Conservation (phyloP, 2,797 vertebrate species). For the Silurus lanzhouensis region DNA sequence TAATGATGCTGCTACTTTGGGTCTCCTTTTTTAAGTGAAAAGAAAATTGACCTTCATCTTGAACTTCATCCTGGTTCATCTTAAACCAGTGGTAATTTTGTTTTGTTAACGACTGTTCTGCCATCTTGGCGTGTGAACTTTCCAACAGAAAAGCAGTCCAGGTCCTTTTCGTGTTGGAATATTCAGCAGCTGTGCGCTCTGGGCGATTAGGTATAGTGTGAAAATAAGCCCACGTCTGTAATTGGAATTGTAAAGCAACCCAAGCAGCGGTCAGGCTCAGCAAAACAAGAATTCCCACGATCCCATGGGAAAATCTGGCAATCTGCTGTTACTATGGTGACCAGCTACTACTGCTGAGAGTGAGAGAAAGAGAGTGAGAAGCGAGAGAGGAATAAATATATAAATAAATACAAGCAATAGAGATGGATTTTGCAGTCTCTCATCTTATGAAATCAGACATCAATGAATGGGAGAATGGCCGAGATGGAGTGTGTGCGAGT, state of each 20-base stretch:
- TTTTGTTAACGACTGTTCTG: neutral
- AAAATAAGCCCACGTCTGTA: slow-evolving; percentile 44
- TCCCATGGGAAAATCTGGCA: slow-evolving; percentile 73
- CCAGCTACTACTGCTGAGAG: slow-evolving; percentile 78
- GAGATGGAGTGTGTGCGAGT: slow-evolving; percentile 16
- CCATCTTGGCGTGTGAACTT: slow-evolving; percentile 22
- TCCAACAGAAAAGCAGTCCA: neutral
- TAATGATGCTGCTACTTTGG: too few relatives aligned
- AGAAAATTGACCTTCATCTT: too few relatives aligned
- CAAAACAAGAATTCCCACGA: slow-evolving; percentile 77
- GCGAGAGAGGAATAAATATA: slow-evolving; percentile 23
- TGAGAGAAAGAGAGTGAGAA: slow-evolving; percentile 68
- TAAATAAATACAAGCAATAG: slow-evolving; percentile 35
- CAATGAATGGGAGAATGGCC: slow-evolving; percentile 14
- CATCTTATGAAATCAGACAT: slow-evolving; percentile 45
- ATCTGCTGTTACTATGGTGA: slow-evolving; percentile 82
- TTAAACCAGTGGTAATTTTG: neutral
- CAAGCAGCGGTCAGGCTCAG: slow-evolving; percentile 66
- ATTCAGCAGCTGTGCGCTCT: slow-evolving; percentile 8
- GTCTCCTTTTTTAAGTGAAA: too few relatives aligned
- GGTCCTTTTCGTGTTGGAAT: slow-evolving; percentile 10
- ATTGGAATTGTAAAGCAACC: slow-evolving; percentile 57
- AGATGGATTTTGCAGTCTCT: slow-evolving; percentile 25
- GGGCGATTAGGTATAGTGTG: slow-evolving; percentile 39
- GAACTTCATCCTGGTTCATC: too few relatives aligned